Base-by-base conservation (phyloP, 2,797 vertebrate genomes). In the Channallabes apus region DNA sequence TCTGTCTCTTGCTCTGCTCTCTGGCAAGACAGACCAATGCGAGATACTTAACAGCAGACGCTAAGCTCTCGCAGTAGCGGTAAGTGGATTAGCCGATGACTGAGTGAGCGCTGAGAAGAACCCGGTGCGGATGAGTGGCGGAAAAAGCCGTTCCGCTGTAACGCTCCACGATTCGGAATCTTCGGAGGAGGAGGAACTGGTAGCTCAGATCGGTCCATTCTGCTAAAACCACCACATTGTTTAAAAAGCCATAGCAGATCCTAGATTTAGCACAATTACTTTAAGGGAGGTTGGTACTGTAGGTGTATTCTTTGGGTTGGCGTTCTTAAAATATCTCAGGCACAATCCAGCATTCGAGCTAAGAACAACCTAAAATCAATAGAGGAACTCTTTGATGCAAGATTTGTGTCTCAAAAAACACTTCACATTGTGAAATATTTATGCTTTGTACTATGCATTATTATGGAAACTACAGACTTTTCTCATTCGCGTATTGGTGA, bases 11-110 rank as follows among this genome's bases (percentile, higher is more conserved):
- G 72, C 35, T 83, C 41, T 71, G 58, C 65, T 77, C 67, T 67
- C 61, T 86, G 81, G 84, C 71, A 82, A 87, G 64, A 87, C 78
- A 59, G 82, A 59, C 35, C 61, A 3, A n/a, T 84, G 75, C 51
- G 64, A 86, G 78, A 85, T 86, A 83, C 72, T 75, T 59, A 67
- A 73, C 35, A 54, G 80, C 80, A 77, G 80, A 87, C 46, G 29
- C 41, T 59, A 76, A 68, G 78, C 84, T 86, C 82, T 82, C 84
- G 62, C 78, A 58, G 46, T 78, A 85, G 84, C n/a, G 75, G 68
- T 85, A 87, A 87, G 85, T 85, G 80, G 83, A 86, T 88, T 73
- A 89, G 54, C 80, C 38, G 68, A 54, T 64, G 80, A 86, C 76
- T 73, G 69, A 83, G 75, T 35, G 80, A 82, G 51, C 75, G 29